A percentile compares a stretch with the other conserved stretches of the same genome.
Evolutionary conservation across 2,113 vertebrate genomes (phyloP).

Genomic region (Scalopus aquaticus): DNA sequence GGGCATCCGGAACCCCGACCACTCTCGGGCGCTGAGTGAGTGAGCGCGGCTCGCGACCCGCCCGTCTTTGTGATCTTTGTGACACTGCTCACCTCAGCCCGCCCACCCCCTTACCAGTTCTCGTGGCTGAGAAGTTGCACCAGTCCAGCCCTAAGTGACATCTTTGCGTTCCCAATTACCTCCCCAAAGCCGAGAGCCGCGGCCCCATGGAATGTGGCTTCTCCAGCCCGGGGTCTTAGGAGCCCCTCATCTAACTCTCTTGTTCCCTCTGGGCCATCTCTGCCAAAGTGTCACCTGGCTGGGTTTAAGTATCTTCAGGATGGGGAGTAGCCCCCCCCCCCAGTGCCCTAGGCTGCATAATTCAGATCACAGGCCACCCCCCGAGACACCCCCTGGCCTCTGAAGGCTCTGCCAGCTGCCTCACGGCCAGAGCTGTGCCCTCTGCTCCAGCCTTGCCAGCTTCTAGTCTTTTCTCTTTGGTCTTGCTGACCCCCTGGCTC

Average conservation of each 20-base stretch:
- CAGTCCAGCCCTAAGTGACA: not conserved
- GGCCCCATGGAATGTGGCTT: not conserved
- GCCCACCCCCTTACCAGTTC: not conserved
- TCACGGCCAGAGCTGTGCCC: not conserved
- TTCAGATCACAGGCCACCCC: not conserved
- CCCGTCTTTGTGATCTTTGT: too few relatives aligned
- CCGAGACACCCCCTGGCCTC: not conserved
- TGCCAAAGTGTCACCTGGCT: not conserved
- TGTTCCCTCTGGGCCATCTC: not conserved
- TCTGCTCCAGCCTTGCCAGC: not conserved
- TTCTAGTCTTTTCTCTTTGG: not conserved
- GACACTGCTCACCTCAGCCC: too few relatives aligned
- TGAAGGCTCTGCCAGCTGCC: not conserved
- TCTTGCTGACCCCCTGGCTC: not conserved
- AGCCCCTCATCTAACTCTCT: too few relatives aligned
- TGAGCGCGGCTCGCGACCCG: not conserved
- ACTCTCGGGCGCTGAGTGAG: conserved; percentile 87
- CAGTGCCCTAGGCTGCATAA: too few relatives aligned
- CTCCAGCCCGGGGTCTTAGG: not conserved
- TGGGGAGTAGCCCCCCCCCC: not conserved
- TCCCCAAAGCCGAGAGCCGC: not conserved
- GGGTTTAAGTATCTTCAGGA: not conserved
- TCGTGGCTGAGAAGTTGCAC: not conserved
- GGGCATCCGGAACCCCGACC: conserved; percentile 87
- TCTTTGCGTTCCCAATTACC: not conserved